phyloP scores from a whole-genome alignment of 1,140 invertebrate genomes.

The Drosophila azteca region DNA sequence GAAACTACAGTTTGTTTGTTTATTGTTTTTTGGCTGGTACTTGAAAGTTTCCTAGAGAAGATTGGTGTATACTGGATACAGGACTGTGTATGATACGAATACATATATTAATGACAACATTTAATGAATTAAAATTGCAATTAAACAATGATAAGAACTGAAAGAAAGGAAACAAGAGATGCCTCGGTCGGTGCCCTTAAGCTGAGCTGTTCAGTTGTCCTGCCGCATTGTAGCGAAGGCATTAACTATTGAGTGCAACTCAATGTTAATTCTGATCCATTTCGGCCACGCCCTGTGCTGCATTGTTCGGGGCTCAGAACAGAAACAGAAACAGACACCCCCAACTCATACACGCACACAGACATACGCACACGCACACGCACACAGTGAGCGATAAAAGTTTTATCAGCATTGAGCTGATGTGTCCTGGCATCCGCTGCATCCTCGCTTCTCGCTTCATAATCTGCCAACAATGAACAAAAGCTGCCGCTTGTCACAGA shows the following conservation, averaged over 20 bases:
- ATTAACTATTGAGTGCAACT: neutral
- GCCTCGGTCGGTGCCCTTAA: too few relatives aligned
- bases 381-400: constrained; percentile 52
- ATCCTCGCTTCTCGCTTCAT: constrained; percentile 57
- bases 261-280: neutral
- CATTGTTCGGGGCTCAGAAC: constrained; percentile 40
- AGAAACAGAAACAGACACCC: constrained; percentile 1
- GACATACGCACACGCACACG: neutral
- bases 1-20: neutral
- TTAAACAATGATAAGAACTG: too few relatives aligned
- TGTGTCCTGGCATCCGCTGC: constrained; percentile 35
- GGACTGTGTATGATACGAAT: too few relatives aligned
- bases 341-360: neutral
- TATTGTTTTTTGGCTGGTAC: too few relatives aligned
- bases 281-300: constrained; percentile 4
- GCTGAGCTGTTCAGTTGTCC: too few relatives aligned
- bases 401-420: constrained; percentile 54
- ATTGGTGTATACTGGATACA: too few relatives aligned
- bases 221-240: too few relatives aligned
- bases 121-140: too few relatives aligned
- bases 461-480: constrained; percentile 75
- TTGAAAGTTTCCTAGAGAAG: too few relatives aligned
- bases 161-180: too few relatives aligned
- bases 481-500: constrained; percentile 39
- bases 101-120: too few relatives aligned